These are phyloP conservation scores for Campoletis raptor DNA, from an alignment of 2,888 invertebrate species.

Conservation along the genomic window DNA sequence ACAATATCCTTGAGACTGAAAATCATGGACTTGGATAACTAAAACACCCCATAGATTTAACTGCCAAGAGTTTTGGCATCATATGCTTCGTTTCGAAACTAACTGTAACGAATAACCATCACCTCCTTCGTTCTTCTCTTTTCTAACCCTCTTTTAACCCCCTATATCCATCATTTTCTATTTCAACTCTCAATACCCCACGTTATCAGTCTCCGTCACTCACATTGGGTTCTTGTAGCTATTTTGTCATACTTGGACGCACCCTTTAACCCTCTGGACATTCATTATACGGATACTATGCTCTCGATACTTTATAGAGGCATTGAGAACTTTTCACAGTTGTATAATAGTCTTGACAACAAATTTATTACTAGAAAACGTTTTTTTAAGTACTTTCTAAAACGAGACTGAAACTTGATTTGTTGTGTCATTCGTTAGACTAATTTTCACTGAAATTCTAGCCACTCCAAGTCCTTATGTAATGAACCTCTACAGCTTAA, in stretches of 20 bases:
- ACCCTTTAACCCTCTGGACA: slow-evolving; percentile 12
- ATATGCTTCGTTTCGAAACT: slow-evolving; percentile 55
- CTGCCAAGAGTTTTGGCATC: slow-evolving; percentile 46
- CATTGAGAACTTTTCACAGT: background rate
- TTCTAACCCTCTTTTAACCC: slow-evolving; percentile 6
- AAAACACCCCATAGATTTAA: slow-evolving; percentile 10
- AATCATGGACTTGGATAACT: background rate
- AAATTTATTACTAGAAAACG: background rate
- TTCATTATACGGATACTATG: background rate
- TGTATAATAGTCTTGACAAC: background rate
- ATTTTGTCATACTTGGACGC: slow-evolving; percentile 17
- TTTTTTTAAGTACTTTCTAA: background rate
- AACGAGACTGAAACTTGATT: background rate
- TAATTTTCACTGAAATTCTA: background rate
- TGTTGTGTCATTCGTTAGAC: background rate
- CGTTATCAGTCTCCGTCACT: background rate
- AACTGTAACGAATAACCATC: slow-evolving; percentile 41
- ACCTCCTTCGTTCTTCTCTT: slow-evolving; percentile 20
- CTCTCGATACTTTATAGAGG: background rate
- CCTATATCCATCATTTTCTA: background rate
- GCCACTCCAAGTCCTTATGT: background rate
- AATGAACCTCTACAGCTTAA: background rate
- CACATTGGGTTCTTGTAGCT: background rate
- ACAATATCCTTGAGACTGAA: background rate
- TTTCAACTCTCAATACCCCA: background rate